phyloP scores from a whole-genome alignment of 2,797 vertebrate genomes.

The Sebastes goodei region DNA sequence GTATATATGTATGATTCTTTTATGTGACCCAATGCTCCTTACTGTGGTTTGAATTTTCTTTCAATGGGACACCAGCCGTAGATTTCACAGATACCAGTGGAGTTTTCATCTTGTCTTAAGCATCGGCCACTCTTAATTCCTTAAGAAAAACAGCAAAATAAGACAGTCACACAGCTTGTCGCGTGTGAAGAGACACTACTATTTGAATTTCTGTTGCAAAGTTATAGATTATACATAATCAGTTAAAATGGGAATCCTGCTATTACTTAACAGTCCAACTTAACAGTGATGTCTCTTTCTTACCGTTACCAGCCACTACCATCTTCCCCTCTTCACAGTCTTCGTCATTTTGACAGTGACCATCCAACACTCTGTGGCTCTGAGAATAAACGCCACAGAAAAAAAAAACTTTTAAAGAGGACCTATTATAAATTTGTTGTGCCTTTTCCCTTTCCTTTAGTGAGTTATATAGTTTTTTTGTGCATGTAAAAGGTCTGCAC shows the following conservation, averaged over 20 bases:
- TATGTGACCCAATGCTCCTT: conserved; percentile 14
- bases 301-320: conserved; percentile 89
- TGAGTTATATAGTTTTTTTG: no score
- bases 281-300: conserved; percentile 16
- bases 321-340: conserved; percentile 83
- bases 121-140: conserved; percentile 90
- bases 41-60: conserved; percentile 59
- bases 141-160: conserved; percentile 45
- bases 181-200: background rate
- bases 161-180: background rate
- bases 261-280: no score
- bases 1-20: no score
- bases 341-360: conserved; percentile 75
- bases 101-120: conserved; percentile 61
- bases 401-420: background rate
- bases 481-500: no score
- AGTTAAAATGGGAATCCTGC: background rate
- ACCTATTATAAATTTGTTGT: no score
- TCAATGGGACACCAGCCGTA: conserved; percentile 93
- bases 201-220: background rate
- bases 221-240: background rate
- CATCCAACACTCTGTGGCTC: conserved; percentile 76
- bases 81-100: conserved; percentile 89
- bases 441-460: no score
- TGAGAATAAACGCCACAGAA: conserved; percentile 16